A percentile compares a stretch with the other conserved stretches of the same genome.
These are phyloP conservation scores for Seira musarum DNA, from an alignment of 2,888 invertebrate species.

Conservation along the genomic window DNA sequence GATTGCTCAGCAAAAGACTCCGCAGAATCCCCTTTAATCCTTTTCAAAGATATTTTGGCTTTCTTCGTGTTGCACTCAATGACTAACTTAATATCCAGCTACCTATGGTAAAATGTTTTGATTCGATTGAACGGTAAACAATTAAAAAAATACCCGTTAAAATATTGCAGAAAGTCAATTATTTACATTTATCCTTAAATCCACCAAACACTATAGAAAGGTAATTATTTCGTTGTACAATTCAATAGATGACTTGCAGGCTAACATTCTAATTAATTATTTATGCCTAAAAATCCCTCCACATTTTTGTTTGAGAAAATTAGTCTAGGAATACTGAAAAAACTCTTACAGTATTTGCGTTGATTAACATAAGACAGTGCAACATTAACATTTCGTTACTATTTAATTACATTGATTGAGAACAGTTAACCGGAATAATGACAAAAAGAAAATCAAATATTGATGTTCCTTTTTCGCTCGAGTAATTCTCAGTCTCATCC, in stretches of 20 bases:
- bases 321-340: too few relatives aligned
- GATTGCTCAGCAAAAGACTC: constrained; percentile 24
- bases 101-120: background rate
- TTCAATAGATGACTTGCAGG: too few relatives aligned
- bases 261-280: too few relatives aligned
- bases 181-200: too few relatives aligned
- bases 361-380: background rate
- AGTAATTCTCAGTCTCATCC: background rate
- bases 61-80: background rate
- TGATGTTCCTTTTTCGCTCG: background rate
- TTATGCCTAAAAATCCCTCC: too few relatives aligned
- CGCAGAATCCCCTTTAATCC: background rate
- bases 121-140: too few relatives aligned
- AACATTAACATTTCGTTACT: background rate
- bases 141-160: too few relatives aligned
- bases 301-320: too few relatives aligned
- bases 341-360: too few relatives aligned
- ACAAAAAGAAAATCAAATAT: background rate
- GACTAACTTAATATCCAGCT: background rate
- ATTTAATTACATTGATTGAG: background rate
- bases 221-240: too few relatives aligned
- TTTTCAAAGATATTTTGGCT: background rate
- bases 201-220: too few relatives aligned
- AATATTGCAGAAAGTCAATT: too few relatives aligned
- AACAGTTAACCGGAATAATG: background rate